Base-by-base conservation (phyloP, 2,888 invertebrate genomes). In the Vanessa cardui region DNA sequence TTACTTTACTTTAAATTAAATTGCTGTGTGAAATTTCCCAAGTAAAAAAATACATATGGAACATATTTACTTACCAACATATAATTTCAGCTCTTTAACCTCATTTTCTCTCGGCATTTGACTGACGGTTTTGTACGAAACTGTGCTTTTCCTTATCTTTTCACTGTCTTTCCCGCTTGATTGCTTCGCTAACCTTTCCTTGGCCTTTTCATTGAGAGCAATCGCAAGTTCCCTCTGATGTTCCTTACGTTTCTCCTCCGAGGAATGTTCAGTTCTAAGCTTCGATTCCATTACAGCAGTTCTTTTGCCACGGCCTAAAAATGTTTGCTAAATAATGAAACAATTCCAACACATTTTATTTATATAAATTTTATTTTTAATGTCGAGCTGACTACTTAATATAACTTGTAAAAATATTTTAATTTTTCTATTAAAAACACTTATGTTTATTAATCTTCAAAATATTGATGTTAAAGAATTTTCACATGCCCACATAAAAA, bases 241-340 rank as follows among this genome's bases (percentile, higher is more conserved):
- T 80, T 97, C 96, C 77, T 98, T 98, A 16, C 99, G 95, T 86
- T 99, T 99, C 80, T 99, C 99, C 85, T 99, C 99, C 0, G 98
- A 96, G 15, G 98, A 98, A 76, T 97, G 97, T 83, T 99, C 99
- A 47, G 97, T 97, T 80, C 99, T 94, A 9, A 99, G 94, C 87
- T 99, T 98, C 5, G 97, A 97, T 80, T 99, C 98, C 47, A 99
- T 94, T 7, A 99, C 97, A 3, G 99, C 97, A 46, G 97, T 97
- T 75, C 99, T 94, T 84, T 96, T 98, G 72, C 96, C 98, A 73
- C 95, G 90, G 1, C 94, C 94, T 93, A 80, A 63, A 84, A 82
- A 67, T n/a, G 15, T 59, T 39, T 9, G 56, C 33, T 56, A 39
- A 56, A 39, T 56, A 60, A n/a, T 60, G 9, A 26, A 54, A 26